Base-by-base conservation (phyloP, 2,888 invertebrate genomes). In the Alloscopus bannaensis region DNA sequence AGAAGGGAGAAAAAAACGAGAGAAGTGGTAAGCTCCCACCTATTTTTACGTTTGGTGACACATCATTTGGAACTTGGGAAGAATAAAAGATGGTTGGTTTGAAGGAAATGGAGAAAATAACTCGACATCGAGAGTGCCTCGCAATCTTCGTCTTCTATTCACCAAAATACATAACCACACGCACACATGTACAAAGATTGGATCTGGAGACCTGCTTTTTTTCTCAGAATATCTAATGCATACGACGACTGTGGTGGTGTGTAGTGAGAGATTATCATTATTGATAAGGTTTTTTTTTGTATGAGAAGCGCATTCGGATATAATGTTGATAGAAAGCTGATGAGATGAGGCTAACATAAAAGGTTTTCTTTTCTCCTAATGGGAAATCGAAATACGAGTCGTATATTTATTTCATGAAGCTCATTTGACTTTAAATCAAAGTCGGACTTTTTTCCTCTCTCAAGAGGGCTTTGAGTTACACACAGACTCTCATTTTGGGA, bases 81-180 rank as follows among this genome's bases (percentile, higher is more conserved):
- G 42, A 65, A 65, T 73, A 66, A 55, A 59, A 29, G 18, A 59
- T 22, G 70, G n/a, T 28, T 29, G 57, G n/a, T n/a, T 36, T 36
- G 29, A 55, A 65, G 55, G 64, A 73, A 75, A 75, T 75, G 57
- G 65, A 45, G 59, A 52, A 75, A 75, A 66, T n/a, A n/a, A n/a
- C n/a, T n/a, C n/a, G n/a, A n/a, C 73, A 75, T 75, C 66, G 65
- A 65, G 29, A 45, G 65, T 59, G 59, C 52, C 65, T 66, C 73
- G 66, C 47, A 45, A 59, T 55, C n/a, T 59, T 64, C 59, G 42
- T 29, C 47, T 65, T 45, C 45, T 75, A 75, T 75, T 65, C 65
- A 75, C 66, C 66, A 57, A 4, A 28, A 36, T n/a, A n/a, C n/a
- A n/a, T n/a, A n/a, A n/a, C n/a, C n/a, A n/a, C n/a, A n/a, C n/a